These are phyloP conservation scores for Danio tinwini DNA, from an alignment of 2,797 vertebrate genomes.

Conservation along the genomic window DNA sequence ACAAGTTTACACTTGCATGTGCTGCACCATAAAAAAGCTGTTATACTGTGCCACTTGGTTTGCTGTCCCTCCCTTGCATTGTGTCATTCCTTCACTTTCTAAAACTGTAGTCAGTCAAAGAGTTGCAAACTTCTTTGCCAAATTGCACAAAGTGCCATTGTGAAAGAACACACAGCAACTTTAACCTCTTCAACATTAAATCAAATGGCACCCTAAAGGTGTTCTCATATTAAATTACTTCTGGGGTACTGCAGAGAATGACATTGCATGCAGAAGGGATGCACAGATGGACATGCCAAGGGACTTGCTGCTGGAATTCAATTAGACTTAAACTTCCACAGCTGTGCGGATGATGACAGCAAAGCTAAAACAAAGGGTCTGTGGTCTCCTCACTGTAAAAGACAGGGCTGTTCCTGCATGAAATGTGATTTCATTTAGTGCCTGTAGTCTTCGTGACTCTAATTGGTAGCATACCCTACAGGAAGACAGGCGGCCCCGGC, in stretches of 20 bases:
- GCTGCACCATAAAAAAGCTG: conserved; percentile 41
- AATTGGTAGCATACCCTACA: conserved; percentile 54
- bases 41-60: conserved; percentile 42
- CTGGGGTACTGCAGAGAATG: conserved; percentile 24
- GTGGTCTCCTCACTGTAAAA: conserved; percentile 51
- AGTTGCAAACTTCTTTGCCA: not conserved
- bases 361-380: conserved; percentile 49
- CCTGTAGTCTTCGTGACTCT: conserved; percentile 36
- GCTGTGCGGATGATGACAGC: conserved; percentile 49
- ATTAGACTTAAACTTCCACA: conserved; percentile 60
- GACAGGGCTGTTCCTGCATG: conserved; percentile 32
- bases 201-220: conserved; percentile 38
- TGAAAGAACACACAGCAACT: conserved; percentile 28
- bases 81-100: conserved; percentile 14
- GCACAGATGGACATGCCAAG: conserved; percentile 50
- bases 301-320: conserved; percentile 48
- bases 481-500: conserved; percentile 31
- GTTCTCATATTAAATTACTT: conserved; percentile 26
- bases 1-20: conserved; percentile 72
- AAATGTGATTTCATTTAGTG: conserved; percentile 59
- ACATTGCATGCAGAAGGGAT: conserved; percentile 22
- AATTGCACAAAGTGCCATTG: conserved; percentile 11
- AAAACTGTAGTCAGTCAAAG: conserved; percentile 39
- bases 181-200: conserved; percentile 13
- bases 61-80: conserved; percentile 8